These are phyloP conservation scores for Enteromius radiatus DNA, from an alignment of 2,797 vertebrate species.

Conservation along the genomic window DNA sequence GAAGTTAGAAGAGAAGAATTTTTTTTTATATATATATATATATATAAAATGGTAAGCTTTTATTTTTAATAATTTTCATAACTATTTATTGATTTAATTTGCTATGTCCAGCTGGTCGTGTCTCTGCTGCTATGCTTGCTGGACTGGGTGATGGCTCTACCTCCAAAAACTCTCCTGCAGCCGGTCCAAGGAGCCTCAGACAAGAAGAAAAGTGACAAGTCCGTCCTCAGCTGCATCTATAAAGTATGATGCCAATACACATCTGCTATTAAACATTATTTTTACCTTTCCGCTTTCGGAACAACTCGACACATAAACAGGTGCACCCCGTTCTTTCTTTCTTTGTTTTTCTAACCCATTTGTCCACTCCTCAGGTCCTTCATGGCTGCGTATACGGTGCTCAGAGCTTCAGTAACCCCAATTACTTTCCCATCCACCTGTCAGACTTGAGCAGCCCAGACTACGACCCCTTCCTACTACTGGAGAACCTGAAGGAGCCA, in stretches of 20 bases:
- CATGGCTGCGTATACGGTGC: conserved; percentile 97
- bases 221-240: conserved; percentile 94
- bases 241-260: conserved; percentile 78
- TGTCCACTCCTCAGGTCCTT: conserved; percentile 80
- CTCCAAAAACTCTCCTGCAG: conserved; percentile 90
- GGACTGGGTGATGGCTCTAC: conserved; percentile 98
- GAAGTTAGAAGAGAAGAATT: too few species aligned
- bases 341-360: background rate
- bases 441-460: conserved; percentile 91
- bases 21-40: too few species aligned
- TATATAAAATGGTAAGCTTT: background rate
- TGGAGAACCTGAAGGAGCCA: conserved; percentile 94
- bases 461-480: conserved; percentile 94
- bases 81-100: too few species aligned
- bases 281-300: background rate
- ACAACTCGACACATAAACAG: background rate
- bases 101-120: conserved; percentile 87
- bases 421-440: conserved; percentile 93
- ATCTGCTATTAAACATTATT: background rate
- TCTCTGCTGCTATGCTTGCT: conserved; percentile 94
- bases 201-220: conserved; percentile 89
- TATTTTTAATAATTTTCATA: background rate
- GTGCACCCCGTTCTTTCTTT: background rate
- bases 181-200: conserved; percentile 85
- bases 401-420: conserved; percentile 92